A percentile compares a stretch with the other conserved stretches of the same genome.
phyloP scores from a whole-genome alignment of 2,888 invertebrate species.

The Chorisops tibialis region DNA sequence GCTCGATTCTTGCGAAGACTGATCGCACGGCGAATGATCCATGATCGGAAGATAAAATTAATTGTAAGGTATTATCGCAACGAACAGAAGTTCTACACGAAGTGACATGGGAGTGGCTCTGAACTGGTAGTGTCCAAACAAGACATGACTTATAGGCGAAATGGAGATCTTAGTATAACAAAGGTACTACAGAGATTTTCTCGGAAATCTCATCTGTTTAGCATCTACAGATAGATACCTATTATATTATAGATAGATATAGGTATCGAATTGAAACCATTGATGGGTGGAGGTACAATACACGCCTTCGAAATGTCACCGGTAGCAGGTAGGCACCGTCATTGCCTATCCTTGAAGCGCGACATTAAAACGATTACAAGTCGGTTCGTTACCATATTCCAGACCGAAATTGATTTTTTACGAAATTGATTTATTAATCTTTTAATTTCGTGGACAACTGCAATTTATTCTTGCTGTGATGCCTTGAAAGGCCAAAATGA shows the following conservation, averaged over 20 bases:
- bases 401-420: slow-evolving; percentile 44
- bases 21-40: slow-evolving; percentile 27
- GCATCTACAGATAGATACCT: not conserved
- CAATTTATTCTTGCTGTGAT: slow-evolving; percentile 46
- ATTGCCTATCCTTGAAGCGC: not conserved
- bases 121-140: slow-evolving; percentile 12
- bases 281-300: too few species aligned
- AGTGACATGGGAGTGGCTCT: slow-evolving; percentile 31
- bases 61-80: slow-evolving; percentile 31
- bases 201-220: slow-evolving; percentile 22
- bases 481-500: slow-evolving; percentile 32
- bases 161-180: slow-evolving; percentile 19
- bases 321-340: slow-evolving; percentile 8
- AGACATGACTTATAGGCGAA: slow-evolving; percentile 16
- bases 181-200: slow-evolving; percentile 13
- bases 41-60: slow-evolving; percentile 32
- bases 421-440: slow-evolving; percentile 45
- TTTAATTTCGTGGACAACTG: slow-evolving; percentile 48
- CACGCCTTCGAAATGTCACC: not conserved
- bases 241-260: too few species aligned
- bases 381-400: slow-evolving; percentile 37
- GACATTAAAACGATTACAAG: slow-evolving; percentile 33
- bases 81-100: slow-evolving; percentile 33
- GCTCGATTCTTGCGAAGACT: slow-evolving; percentile 9
- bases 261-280: too few species aligned